Evolutionary conservation across 1,140 invertebrate species (phyloP), one percentile per base, ranked within the genome.

Genomic region (Drosophila sp.): DNA sequence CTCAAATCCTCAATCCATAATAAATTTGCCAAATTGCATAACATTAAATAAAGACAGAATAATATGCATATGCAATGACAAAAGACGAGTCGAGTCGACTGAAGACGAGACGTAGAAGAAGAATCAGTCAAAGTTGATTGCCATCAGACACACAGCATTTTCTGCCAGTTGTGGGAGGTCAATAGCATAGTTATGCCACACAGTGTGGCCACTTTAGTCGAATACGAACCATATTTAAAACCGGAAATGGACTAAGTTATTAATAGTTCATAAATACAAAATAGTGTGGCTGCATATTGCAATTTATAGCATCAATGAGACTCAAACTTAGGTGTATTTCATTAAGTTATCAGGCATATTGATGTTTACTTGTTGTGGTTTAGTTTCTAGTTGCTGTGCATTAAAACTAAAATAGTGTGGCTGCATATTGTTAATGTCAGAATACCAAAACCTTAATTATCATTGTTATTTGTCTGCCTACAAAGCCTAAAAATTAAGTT

Each of bases 1-100:
- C 73, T 89, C 80, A 83, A 84, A 89, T 84, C 80, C 84, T 89
- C 44, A 50, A 50, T 83, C 80, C 77, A 89, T 89, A 89, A 89
- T 89, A 89, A 90, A 89, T 89, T 89, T 89, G 71, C 77, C 84
- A 84, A 89, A 89, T 89, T 89, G 85, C 84, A 89, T 75, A 89
- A 80, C 77, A 89, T 89, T 89, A 89, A 89, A 89, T 89, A 84
- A 89, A 84, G 84, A 89, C 83, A 87, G 70, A 87, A 80, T 76
- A 84, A 79, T 83, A 76, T 83, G 76, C 78, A 79, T 83, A 70
- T 83, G 72, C 75, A 79, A 87, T 76, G 79, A 64, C 72, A 73
- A 66, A 72, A 67, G 64, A 30, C 64, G 17, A 68, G 30, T 25
- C 40, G 47, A 30, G 44, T 41, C 27, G 47, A 65, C n/a, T 50